Evolutionary conservation across 2,888 invertebrate species (phyloP).

Genomic region (Phengaris arion): DNA sequence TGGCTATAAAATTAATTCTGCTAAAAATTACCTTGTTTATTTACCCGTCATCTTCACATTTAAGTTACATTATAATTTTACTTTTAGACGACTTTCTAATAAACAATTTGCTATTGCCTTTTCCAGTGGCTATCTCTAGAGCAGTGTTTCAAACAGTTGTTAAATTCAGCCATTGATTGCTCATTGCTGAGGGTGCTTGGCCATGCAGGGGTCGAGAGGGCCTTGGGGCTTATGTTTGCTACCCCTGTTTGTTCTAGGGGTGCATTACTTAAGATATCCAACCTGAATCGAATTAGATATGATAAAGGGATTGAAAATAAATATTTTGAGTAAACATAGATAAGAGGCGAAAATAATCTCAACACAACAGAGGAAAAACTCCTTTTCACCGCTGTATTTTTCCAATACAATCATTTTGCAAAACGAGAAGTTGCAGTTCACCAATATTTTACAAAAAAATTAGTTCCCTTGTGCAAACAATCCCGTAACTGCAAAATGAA

Average conservation of each 20-base stretch:
- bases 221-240: slow-evolving; percentile 53
- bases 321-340: slow-evolving; percentile 18
- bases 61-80: too few species aligned
- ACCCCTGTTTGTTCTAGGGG: slow-evolving; percentile 58
- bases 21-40: too few species aligned
- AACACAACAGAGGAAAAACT: too few species aligned
- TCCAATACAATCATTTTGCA: too few species aligned
- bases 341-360: not conserved
- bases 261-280: slow-evolving; percentile 59
- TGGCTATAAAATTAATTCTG: too few species aligned
- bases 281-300: slow-evolving; percentile 49
- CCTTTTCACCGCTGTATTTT: too few species aligned
- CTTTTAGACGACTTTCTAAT: too few species aligned
- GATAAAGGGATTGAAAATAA: slow-evolving; percentile 30
- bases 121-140: slow-evolving; percentile 38
- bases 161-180: slow-evolving; percentile 77
- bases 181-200: slow-evolving; percentile 66
- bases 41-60: too few species aligned
- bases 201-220: slow-evolving; percentile 51
- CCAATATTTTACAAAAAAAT: not conserved
- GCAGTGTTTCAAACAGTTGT: slow-evolving; percentile 56
- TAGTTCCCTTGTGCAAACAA: not conserved
- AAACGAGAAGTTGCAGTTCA: too few species aligned
- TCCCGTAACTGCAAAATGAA: not conserved
- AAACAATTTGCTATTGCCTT: slow-evolving; percentile 26